phyloP scores from a whole-genome alignment of 2,888 invertebrate species.

The Carterocephalus palaemon region DNA sequence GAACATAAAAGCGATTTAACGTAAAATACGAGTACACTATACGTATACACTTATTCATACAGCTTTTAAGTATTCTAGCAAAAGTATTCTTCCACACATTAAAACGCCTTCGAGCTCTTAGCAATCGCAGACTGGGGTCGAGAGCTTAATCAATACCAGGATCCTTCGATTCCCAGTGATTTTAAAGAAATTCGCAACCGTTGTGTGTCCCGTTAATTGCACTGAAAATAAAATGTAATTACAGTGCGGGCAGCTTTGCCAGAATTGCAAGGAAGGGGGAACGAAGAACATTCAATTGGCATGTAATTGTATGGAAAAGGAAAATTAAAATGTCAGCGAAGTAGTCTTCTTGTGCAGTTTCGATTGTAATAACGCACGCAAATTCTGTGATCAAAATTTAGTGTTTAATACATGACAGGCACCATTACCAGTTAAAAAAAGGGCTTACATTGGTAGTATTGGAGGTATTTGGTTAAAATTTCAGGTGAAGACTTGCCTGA shows the following conservation, averaged over 20 bases:
- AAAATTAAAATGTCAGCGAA: neutral
- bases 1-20: too few relatives aligned
- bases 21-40: too few relatives aligned
- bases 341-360: neutral
- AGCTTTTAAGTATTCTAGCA: too few relatives aligned
- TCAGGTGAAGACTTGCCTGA: too few relatives aligned
- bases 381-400: neutral
- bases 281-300: neutral
- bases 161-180: neutral
- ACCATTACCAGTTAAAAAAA: too few relatives aligned
- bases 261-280: neutral
- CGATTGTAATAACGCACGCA: too few relatives aligned
- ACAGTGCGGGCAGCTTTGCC: neutral
- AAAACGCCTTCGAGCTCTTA: too few relatives aligned
- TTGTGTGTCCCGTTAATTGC: conserved; percentile 1
- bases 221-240: conserved; percentile 10
- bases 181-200: neutral
- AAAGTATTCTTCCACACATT: too few relatives aligned
- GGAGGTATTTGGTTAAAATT: too few relatives aligned
- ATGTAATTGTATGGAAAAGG: conserved; percentile 2
- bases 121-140: too few relatives aligned
- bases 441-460: too few relatives aligned
- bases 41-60: too few relatives aligned
- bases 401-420: neutral
- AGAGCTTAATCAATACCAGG: conserved; percentile 2